Percentiles rank a stretch among this genome's conserved stretches.
phyloP scores from a whole-genome alignment of 2,797 vertebrate species.

The Streptopelia turtur region DNA sequence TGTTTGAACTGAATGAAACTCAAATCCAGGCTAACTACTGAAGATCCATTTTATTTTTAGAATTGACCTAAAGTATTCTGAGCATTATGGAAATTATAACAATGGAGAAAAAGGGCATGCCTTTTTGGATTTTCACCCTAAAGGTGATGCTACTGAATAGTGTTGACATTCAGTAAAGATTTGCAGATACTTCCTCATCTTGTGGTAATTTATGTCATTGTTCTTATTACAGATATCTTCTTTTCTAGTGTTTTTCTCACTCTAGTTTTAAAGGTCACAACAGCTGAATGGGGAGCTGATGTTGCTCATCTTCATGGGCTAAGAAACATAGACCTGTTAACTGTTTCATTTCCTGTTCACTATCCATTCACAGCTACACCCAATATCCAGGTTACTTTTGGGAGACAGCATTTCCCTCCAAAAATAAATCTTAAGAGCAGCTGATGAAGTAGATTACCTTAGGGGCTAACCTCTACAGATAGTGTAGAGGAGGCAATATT shows the following conservation, averaged over 20 bases:
- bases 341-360: neutral
- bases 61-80: neutral
- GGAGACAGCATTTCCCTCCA: neutral
- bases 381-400: neutral
- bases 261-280: neutral
- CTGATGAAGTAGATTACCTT: neutral
- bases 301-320: neutral
- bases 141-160: neutral
- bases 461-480: neutral
- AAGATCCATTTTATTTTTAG: constrained; percentile 25
- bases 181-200: neutral
- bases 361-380: neutral
- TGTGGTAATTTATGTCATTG: neutral
- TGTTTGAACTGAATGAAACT: neutral
- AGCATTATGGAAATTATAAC: constrained; percentile 4
- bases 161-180: constrained; percentile 35
- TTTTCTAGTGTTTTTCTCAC: neutral
- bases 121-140: neutral
- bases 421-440: neutral
- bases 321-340: neutral
- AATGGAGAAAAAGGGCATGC: neutral
- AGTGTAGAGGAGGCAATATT: neutral
- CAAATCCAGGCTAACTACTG: neutral
- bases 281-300: neutral
- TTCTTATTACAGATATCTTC: neutral